Conservation (phyloP, 2,888 invertebrate species). For the Acanthopleura granulata region DNA sequence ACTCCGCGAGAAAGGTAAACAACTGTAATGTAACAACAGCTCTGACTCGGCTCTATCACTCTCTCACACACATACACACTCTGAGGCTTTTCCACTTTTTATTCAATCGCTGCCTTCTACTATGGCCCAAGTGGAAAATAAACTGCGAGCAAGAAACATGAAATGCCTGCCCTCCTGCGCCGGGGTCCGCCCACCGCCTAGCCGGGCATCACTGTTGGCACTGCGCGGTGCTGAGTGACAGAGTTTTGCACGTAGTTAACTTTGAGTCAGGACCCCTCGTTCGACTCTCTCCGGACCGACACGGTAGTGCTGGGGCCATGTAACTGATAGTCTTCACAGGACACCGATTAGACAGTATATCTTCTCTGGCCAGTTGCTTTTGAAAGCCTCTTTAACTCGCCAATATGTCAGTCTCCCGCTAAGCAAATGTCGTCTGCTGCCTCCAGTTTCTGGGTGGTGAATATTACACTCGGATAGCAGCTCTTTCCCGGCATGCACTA, state of each 20-base stretch:
- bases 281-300: too few species aligned
- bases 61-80: too few species aligned
- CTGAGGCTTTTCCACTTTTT: too few species aligned
- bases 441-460: slow-evolving; percentile 13
- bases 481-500: slow-evolving; percentile 13
- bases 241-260: slow-evolving; percentile 5
- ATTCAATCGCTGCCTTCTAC: too few species aligned
- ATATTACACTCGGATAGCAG: not conserved
- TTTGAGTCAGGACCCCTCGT: not conserved
- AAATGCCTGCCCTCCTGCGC: not conserved
- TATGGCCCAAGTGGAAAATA: too few species aligned
- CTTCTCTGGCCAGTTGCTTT: slow-evolving; percentile 15
- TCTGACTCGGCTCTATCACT: too few species aligned
- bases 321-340: slow-evolving; percentile 6
- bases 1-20: too few species aligned
- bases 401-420: slow-evolving; percentile 17
- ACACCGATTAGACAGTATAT: not conserved
- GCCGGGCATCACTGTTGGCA: not conserved
- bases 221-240: slow-evolving; percentile 7
- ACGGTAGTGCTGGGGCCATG: not conserved
- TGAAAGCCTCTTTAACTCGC: slow-evolving; percentile 2
- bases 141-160: too few species aligned
- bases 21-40: too few species aligned
- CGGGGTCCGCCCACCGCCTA: slow-evolving; percentile 7
- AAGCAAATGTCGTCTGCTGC: slow-evolving; percentile 17